Conservation (phyloP, 2,888 invertebrate species). For the Drosophila differens region DNA sequence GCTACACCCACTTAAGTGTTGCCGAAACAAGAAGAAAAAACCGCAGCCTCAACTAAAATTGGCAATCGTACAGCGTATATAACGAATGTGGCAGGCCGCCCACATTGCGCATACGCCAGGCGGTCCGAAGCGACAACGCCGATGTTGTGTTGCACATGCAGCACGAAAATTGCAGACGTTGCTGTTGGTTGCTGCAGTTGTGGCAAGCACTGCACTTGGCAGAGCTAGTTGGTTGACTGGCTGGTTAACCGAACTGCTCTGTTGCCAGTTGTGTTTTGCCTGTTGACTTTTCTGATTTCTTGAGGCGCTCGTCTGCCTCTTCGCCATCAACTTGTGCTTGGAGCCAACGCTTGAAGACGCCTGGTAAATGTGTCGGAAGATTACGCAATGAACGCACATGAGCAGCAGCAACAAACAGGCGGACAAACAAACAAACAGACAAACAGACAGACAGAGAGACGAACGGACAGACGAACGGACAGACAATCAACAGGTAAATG, state of each 20-base stretch:
- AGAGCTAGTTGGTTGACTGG: slow-evolving; percentile 49
- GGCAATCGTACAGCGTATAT: slow-evolving; percentile 32
- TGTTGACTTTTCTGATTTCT: slow-evolving; percentile 76
- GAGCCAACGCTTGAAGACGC: slow-evolving; percentile 70
- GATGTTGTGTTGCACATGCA: not conserved
- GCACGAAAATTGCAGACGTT: slow-evolving; percentile 7
- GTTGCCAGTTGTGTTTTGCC: slow-evolving; percentile 33
- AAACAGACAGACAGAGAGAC: not conserved
- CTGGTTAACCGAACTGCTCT: slow-evolving; percentile 31
- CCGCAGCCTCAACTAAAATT: slow-evolving; percentile 28
- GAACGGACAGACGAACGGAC: slow-evolving; percentile 6
- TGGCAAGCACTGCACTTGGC: slow-evolving; percentile 67
- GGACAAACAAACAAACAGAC: slow-evolving; percentile 15
- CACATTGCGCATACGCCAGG: slow-evolving; percentile 71
- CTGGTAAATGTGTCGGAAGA: slow-evolving; percentile 71
- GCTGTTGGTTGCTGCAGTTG: not conserved
- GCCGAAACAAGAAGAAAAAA: slow-evolving; percentile 2
- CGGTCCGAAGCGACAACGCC: slow-evolving; percentile 13
- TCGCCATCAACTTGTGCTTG: slow-evolving; percentile 47
- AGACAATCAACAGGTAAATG: slow-evolving; percentile 57
- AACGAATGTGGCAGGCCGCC: slow-evolving; percentile 46
- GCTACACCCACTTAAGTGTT: slow-evolving; percentile 50
- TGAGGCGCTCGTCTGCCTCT: slow-evolving; percentile 14
- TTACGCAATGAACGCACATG: slow-evolving; percentile 81
- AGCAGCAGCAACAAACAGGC: slow-evolving; percentile 35